Conservation (phyloP, 2,113 vertebrate species). For the Gulo gulo region DNA sequence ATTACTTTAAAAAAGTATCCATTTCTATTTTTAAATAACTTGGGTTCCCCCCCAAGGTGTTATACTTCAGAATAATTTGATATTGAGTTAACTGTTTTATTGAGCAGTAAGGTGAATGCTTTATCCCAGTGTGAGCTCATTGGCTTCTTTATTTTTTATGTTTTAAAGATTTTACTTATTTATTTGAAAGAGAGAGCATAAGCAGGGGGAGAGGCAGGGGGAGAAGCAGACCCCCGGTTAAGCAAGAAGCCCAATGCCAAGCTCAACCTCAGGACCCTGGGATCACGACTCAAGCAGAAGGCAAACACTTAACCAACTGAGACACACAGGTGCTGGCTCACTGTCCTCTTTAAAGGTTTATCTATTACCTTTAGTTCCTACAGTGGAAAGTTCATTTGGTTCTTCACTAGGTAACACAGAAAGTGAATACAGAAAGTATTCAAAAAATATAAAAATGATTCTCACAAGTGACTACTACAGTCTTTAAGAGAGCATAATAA, state of each 20-base stretch:
- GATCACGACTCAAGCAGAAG: too few species aligned
- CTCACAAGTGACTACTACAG: not conserved
- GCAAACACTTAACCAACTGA: too few species aligned
- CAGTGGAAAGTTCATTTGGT: not conserved
- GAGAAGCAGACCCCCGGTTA: too few species aligned
- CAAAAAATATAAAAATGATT: not conserved
- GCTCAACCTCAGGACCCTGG: too few species aligned
- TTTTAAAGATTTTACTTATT: too few species aligned
- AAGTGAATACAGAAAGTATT: not conserved
- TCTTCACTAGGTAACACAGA: not conserved
- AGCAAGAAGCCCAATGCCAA: too few species aligned
- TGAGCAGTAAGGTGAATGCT: not conserved
- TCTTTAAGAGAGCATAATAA: not conserved
- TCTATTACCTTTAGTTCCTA: not conserved
- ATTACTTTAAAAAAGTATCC: not conserved
- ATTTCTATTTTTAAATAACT: not conserved
- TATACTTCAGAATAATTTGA: not conserved
- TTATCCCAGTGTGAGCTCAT: not conserved
- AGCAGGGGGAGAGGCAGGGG: too few species aligned
- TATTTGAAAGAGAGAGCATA: too few species aligned
- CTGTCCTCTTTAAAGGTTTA: not conserved
- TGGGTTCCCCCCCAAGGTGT: rapidly evolving
- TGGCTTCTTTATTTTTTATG: not conserved
- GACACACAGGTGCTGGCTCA: too few species aligned
- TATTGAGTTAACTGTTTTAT: not conserved